These are phyloP conservation scores for Temnothorax rugatulus DNA, from an alignment of 2,888 invertebrate genomes.

Conservation along the genomic window DNA sequence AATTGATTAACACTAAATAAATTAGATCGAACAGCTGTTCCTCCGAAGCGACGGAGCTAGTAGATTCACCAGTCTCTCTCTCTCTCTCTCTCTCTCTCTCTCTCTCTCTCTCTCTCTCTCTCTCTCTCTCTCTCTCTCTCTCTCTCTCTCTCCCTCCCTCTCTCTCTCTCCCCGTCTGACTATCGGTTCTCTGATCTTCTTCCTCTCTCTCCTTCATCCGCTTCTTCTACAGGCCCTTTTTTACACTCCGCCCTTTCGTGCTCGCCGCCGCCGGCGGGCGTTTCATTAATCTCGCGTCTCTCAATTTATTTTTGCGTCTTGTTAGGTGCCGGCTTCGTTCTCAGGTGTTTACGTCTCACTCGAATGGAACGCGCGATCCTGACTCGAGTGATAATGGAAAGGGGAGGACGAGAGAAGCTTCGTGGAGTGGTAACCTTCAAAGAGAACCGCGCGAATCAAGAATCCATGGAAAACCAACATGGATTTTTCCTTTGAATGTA, in stretches of 20 bases:
- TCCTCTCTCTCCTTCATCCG: conserved; percentile 62
- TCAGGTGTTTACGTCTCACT: conserved; percentile 80
- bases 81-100: conserved; percentile 58
- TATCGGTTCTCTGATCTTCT: conserved; percentile 61
- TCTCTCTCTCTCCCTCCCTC: conserved; percentile 57
- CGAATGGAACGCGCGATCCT: conserved; percentile 72
- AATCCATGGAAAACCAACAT: conserved; percentile 15
- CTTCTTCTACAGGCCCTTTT: conserved; percentile 64
- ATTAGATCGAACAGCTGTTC: conserved; percentile 82
- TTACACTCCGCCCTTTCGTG: conserved; percentile 77
- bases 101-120: conserved; percentile 53
- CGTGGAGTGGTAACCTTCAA: conserved; percentile 54
- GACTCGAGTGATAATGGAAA: conserved; percentile 73
- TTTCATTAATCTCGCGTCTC: conserved; percentile 85
- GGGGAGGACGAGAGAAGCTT: conserved; percentile 52
- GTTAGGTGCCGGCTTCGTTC: conserved; percentile 81
- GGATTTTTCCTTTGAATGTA: background rate
- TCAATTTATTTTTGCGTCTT: conserved; percentile 85
- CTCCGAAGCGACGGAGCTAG: conserved; percentile 63
- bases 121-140: background rate
- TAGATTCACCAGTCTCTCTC: conserved; percentile 56
- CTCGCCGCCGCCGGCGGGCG: conserved; percentile 82
- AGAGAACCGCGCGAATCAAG: conserved; percentile 22
- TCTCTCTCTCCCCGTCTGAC: conserved; percentile 38
- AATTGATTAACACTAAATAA: conserved; percentile 85